phyloP scores from a whole-genome alignment of 1,140 invertebrate genomes.

The Drosophila baimaii region DNA sequence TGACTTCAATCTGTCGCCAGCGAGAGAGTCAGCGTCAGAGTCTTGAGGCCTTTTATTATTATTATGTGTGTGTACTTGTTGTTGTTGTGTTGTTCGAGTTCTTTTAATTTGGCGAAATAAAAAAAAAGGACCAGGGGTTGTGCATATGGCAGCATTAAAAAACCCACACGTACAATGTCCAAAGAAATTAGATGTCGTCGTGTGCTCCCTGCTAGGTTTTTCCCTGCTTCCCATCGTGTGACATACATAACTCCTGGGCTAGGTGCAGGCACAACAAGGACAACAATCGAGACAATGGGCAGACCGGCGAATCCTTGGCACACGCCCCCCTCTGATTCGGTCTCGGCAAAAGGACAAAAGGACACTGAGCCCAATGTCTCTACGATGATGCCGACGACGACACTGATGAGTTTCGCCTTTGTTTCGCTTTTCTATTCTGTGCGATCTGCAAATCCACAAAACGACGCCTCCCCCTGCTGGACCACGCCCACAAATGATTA shows the following conservation, averaged over 20 bases:
- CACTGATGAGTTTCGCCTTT: slow-evolving; percentile 74
- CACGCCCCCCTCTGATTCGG: slow-evolving; percentile 19
- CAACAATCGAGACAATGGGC: slow-evolving; percentile 76
- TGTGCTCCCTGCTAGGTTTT: slow-evolving; percentile 13
- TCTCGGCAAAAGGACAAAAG: slow-evolving; percentile 52
- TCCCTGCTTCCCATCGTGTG: slow-evolving; percentile 50
- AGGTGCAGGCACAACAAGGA: slow-evolving; percentile 73
- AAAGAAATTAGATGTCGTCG: slow-evolving; percentile 78
- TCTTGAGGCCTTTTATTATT: slow-evolving; percentile 77
- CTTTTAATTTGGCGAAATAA: slow-evolving; percentile 64
- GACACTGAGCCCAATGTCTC: slow-evolving; percentile 52
- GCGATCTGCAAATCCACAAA: slow-evolving; percentile 13
- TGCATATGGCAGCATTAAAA: slow-evolving; percentile 84
- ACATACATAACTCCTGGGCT: slow-evolving; percentile 73
- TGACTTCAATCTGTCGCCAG: slow-evolving; percentile 84
- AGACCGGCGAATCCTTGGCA: slow-evolving; percentile 42
- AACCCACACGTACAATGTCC: slow-evolving; percentile 80
- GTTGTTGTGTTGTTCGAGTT: slow-evolving; percentile 49
- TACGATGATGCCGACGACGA: slow-evolving; percentile 54
- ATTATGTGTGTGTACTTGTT: slow-evolving; percentile 33
- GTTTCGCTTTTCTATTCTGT: slow-evolving; percentile 35
- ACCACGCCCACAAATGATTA: slow-evolving; percentile 73
- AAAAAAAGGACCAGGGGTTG: slow-evolving; percentile 58
- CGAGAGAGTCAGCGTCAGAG: slow-evolving; percentile 31
- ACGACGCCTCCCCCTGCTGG: slow-evolving; percentile 1